phyloP scores from a whole-genome alignment of 1,140 invertebrate species.

The Cyphomyrmex costatus region DNA sequence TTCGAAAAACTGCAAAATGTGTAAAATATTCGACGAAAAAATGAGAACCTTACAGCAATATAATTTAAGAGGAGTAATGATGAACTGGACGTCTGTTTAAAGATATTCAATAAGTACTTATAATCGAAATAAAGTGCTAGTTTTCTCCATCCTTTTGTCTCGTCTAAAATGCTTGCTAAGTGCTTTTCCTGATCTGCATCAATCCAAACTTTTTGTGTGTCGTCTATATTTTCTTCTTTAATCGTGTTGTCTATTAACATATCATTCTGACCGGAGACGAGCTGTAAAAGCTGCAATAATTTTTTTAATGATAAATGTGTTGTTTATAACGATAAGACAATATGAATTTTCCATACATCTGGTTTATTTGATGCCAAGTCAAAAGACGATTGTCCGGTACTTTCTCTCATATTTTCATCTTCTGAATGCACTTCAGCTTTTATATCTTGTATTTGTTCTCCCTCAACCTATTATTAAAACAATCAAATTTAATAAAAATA shows the following conservation, averaged over 20 bases:
- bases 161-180: conserved; percentile 79
- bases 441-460: conserved; percentile 18
- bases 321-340: conserved; percentile 6
- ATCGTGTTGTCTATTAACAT: not conserved
- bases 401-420: conserved; percentile 67
- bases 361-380: conserved; percentile 82
- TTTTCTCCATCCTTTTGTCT: conserved; percentile 82
- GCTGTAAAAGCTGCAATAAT: conserved; percentile 74
- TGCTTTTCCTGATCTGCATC: conserved; percentile 70
- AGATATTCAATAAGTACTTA: conserved; percentile 76
- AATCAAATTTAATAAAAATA: conserved; percentile 10
- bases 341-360: conserved; percentile 73
- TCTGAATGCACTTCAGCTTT: conserved; percentile 74
- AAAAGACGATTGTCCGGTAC: conserved; percentile 78
- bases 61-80: conserved; percentile 74
- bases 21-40: not conserved
- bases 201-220: conserved; percentile 64
- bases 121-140: conserved; percentile 80
- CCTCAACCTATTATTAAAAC: conserved; percentile 55
- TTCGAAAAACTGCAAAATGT: not conserved
- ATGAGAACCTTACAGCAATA: conserved; percentile 72
- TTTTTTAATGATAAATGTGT: conserved; percentile 34
- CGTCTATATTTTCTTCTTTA: conserved; percentile 69
- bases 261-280: conserved; percentile 56
- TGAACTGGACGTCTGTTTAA: conserved; percentile 71